Evolutionary conservation across 2,888 invertebrate species (phyloP), one percentile per base, ranked within the genome.

Genomic region (Pristionchus maxplancki): DNA sequence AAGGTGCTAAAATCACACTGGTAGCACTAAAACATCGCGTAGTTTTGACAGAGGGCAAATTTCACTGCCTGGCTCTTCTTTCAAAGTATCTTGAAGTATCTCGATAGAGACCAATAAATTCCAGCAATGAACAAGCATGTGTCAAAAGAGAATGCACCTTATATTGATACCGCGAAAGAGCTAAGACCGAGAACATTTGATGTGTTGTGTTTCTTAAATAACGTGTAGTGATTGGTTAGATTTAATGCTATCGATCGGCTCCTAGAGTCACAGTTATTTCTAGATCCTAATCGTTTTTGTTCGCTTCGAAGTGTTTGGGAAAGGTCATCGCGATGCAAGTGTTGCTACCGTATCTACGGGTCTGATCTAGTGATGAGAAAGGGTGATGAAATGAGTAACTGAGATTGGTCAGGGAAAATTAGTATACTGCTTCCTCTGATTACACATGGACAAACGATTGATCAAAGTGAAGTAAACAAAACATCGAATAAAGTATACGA

Each of bases 231-330:
- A 4, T 34, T 2, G 34, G 15, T 17, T n/a, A n/a, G n/a, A n/a
- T n/a, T n/a, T n/a, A n/a, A n/a, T n/a, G n/a, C n/a, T n/a, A n/a
- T n/a, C n/a, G n/a, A n/a, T n/a, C n/a, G n/a, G n/a, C n/a, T n/a
- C n/a, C n/a, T n/a, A n/a, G n/a, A n/a, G n/a, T n/a, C n/a, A 44
- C 5, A 28, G 78, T 78, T 78, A 78, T 78, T 78, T 28, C 78
- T 1, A 78, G 78, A 78, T 78, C 1, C 0, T 44, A 11, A 78
- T 78, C 78, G 44, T 20, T 48, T 28, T 48, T n/a, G 37, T 37
- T 71, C 37, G 44, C 1, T 15, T 40, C 78, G 13, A 15, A 78
- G 17, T 48, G n/a, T n/a, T 5, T 6, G 6, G 1, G 40, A 13
- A 48, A 78, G 78, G 48, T 78, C 78, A 78, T 48, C 44, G 44